phyloP scores from a whole-genome alignment of 2,888 invertebrate species.

The Agrotis ipsilon region DNA sequence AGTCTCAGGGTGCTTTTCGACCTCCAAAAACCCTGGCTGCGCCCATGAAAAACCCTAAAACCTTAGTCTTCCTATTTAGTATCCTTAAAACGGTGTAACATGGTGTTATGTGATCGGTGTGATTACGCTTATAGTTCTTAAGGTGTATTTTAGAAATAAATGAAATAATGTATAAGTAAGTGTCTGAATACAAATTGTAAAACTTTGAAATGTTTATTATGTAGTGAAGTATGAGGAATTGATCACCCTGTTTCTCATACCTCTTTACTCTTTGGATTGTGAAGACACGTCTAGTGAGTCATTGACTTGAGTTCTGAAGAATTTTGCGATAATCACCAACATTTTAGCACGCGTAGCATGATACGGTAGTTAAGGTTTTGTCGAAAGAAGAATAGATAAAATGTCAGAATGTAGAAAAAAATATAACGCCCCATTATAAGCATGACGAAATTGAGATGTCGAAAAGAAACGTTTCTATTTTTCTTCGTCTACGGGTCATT shows the following conservation, averaged over 20 bases:
- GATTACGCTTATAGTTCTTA: conserved; percentile 87
- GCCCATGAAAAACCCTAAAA: conserved; percentile 55
- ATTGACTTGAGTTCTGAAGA: background rate
- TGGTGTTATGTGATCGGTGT: conserved; percentile 88
- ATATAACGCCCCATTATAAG: no score
- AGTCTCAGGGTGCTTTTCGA: conserved; percentile 9
- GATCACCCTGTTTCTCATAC: background rate
- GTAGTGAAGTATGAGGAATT: background rate
- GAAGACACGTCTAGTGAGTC: conserved; percentile 22
- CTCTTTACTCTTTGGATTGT: conserved; percentile 12
- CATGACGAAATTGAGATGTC: no score
- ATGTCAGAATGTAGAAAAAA: no score
- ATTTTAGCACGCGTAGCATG: no score
- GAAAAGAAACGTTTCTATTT: no score
- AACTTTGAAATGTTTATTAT: conserved; percentile 19
- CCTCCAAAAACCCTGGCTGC: conserved; percentile 19
- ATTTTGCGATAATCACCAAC: background rate
- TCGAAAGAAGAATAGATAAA: no score
- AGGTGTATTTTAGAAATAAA: conserved; percentile 76
- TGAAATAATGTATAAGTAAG: no score
- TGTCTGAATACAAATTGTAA: conserved; percentile 43
- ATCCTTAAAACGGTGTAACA: conserved; percentile 78
- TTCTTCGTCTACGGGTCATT: no score
- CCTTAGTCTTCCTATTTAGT: conserved; percentile 77
- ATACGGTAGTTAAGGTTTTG: no score